Percentiles rank a stretch among this genome's conserved stretches.
These are phyloP conservation scores for Panthera leo DNA, from an alignment of 2,113 vertebrate species.

Conservation along the genomic window DNA sequence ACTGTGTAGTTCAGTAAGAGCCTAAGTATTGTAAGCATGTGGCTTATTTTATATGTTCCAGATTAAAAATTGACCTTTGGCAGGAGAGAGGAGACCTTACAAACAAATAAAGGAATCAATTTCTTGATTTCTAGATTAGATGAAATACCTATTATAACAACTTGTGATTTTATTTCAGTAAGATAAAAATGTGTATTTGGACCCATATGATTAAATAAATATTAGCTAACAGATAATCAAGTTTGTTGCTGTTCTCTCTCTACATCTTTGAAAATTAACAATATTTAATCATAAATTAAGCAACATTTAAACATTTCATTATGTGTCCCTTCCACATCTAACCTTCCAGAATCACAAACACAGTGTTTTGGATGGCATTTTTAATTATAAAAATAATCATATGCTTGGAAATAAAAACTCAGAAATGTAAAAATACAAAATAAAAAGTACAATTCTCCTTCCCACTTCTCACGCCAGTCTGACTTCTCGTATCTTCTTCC, in stretches of 20 bases:
- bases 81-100: neutral
- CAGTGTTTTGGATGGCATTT: neutral
- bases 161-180: neutral
- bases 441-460: neutral
- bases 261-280: slow-evolving; percentile 1
- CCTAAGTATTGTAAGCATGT: neutral
- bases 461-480: neutral
- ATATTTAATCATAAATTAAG: neutral
- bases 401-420: neutral
- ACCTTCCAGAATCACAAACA: slow-evolving; percentile 21
- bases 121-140: neutral
- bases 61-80: neutral
- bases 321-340: neutral
- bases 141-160: neutral
- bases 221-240: neutral
- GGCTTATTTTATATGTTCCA: neutral
- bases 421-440: neutral
- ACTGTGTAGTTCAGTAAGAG: neutral
- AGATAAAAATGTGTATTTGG: neutral
- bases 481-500: neutral
- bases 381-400: slow-evolving; percentile 3
- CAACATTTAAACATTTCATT: neutral
- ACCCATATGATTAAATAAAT: neutral
- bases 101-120: neutral
- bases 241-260: neutral